Base-by-base conservation (phyloP, 2,113 vertebrate genomes). In the Platysternon megacephalum region DNA sequence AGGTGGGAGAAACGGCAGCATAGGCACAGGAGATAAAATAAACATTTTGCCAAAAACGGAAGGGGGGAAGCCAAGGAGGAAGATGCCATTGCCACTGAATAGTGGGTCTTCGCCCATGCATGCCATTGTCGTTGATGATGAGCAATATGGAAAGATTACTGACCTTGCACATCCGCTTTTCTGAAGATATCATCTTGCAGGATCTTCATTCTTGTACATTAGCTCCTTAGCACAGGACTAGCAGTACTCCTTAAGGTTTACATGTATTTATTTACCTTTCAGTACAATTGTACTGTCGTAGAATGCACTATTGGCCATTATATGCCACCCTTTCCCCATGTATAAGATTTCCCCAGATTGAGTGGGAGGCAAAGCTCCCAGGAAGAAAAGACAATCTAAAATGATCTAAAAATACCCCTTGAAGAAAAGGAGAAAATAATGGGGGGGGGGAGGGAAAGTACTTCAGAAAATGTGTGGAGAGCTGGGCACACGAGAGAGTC, bases 301-400 rank as follows among this genome's bases (percentile, higher is more conserved):
- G 48, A 55, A 5, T 13, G 76, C 78, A 8, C 81, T 19, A 1
- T 74, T 91, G 93, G 51, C 79, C 89, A 0, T 2, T 68, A 8
- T 48, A 35, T 35, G 26, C 28, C 84, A 88, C 5, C 53, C 56
- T 76, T 84, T 35, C 65, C 89, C 84, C n/a, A n/a, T n/a, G n/a
- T n/a, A n/a, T n/a, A n/a, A n/a, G 48, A 8, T 46, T 86, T 76
- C 79, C 53, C 91, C 74, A 29, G 42, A 74, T 0, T 84, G 56
- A 91, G 55, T 26, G 8, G 28, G 58, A 93, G 29, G 52, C 28
- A 28, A 93, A 96, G 51, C 35, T 92, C 82, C n/a, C 52, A 89
- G 86, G 65, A 1, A 86, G 44, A 81, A 49, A 91, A 87, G 78
- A 4, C 42, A 82, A 65, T 44, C 21, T 72, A 78, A 94, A 84